These are phyloP conservation scores for Lordiphosa fenestrarum DNA, from an alignment of 2,888 invertebrate genomes.

Conservation along the genomic window DNA sequence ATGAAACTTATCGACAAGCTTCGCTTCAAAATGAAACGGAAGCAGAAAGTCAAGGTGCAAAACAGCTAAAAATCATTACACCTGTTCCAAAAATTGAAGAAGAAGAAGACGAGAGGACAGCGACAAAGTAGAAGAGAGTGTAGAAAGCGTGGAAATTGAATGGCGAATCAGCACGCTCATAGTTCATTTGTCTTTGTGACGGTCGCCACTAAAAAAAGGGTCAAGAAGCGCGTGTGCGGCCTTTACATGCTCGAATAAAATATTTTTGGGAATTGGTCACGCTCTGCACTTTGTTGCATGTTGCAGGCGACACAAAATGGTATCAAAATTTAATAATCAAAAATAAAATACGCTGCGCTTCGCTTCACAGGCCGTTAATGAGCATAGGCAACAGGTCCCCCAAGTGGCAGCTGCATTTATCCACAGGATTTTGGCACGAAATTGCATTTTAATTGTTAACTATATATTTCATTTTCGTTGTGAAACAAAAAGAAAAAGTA, in stretches of 20 bases:
- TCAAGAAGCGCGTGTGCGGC: constrained; percentile 21
- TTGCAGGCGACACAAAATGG: constrained; percentile 44
- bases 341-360: constrained; percentile 44
- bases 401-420: constrained; percentile 33
- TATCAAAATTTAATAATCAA: constrained; percentile 63
- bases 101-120: constrained; percentile 10
- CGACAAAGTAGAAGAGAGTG: constrained; percentile 31
- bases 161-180: constrained; percentile 37
- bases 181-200: constrained; percentile 14
- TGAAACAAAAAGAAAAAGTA: constrained; percentile 1
- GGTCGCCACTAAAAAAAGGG: constrained; percentile 17
- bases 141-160: constrained; percentile 63
- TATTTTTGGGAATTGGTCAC: constrained; percentile 50
- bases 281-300: constrained; percentile 50
- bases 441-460: constrained; percentile 62
- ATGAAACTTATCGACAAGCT: constrained; percentile 47
- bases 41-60: constrained; percentile 71
- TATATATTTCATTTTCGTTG: constrained; percentile 5
- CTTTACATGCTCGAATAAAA: constrained; percentile 13
- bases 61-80: constrained; percentile 67
- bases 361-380: constrained; percentile 50
- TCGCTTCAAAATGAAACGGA: constrained; percentile 42
- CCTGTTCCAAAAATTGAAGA: constrained; percentile 49
- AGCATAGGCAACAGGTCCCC: constrained; percentile 48
- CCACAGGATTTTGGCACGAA: constrained; percentile 53